phyloP scores from a whole-genome alignment of 2,113 vertebrate genomes.

The Amazona vittata region DNA sequence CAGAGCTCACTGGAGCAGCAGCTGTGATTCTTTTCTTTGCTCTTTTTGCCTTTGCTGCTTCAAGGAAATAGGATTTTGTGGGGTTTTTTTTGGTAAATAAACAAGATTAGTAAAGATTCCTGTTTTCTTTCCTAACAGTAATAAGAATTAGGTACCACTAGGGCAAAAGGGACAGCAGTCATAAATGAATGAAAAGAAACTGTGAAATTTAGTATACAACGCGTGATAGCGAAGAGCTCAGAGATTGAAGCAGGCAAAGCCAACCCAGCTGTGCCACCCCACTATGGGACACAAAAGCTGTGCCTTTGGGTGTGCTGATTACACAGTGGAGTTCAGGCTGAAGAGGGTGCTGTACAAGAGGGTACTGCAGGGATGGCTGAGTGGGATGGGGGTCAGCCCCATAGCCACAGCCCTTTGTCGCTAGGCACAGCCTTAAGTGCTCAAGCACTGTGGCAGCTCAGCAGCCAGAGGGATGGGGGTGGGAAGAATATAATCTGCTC shows the following conservation, averaged over 20 bases:
- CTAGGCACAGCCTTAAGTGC: not conserved
- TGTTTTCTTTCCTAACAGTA: not conserved
- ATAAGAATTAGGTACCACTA: not conserved
- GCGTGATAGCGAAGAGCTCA: accelerated
- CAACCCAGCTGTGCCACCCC: not conserved
- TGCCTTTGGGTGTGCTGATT: not conserved
- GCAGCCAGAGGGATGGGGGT: not conserved
- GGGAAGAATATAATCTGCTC: not conserved
- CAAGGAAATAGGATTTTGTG: not conserved
- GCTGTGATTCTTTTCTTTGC: not conserved
- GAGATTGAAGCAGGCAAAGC: accelerated
- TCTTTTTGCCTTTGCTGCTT: not conserved
- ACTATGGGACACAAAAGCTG: accelerated
- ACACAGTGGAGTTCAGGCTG: not conserved
- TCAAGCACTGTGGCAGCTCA: not conserved
- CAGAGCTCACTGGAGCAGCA: not conserved
- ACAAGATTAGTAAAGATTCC: slow-evolving; percentile 3
- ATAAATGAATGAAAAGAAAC: not conserved
- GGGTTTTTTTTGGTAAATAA: not conserved
- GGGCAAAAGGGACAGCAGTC: not conserved
- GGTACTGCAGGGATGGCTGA: not conserved
- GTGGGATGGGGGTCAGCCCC: not conserved
- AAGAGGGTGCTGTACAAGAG: not conserved
- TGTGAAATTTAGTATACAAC: not conserved
- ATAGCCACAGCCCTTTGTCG: accelerated